A percentile compares a stretch with the other conserved stretches of the same genome.
Evolutionary conservation across 2,113 vertebrate species (phyloP).

Genomic region (Leptodactylus fuscus): DNA sequence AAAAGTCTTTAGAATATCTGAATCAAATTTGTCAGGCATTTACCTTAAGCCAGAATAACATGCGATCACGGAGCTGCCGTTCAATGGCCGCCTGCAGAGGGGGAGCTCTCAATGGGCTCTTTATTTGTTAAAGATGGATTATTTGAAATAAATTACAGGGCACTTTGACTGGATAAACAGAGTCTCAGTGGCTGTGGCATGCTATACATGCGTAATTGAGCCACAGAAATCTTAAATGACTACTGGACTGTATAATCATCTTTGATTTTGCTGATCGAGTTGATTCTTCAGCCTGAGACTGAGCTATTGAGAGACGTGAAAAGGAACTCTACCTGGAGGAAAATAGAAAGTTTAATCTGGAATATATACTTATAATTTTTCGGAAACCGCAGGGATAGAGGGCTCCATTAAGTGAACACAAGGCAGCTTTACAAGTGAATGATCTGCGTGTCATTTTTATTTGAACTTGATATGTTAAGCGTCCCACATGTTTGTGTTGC

Average conservation of each 20-base stretch:
- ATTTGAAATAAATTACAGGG: slow-evolving; percentile 99
- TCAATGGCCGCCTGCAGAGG: slow-evolving; percentile 89
- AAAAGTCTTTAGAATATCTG: slow-evolving; percentile 61
- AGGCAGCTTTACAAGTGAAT: slow-evolving; percentile 83
- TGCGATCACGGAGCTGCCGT: slow-evolving; percentile 85
- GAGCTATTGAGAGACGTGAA: slow-evolving; percentile 77
- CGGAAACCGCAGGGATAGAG: slow-evolving; percentile 79
- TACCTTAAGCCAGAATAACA: slow-evolving; percentile 83
- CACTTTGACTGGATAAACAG: slow-evolving; percentile 99
- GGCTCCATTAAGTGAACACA: slow-evolving; percentile 87
- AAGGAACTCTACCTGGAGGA: slow-evolving; percentile 77
- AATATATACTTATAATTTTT: slow-evolving; percentile 87
- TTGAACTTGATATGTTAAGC: slow-evolving; percentile 82
- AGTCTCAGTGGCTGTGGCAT: slow-evolving; percentile 90
- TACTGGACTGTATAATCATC: slow-evolving; percentile 85
- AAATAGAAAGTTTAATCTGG: slow-evolving; percentile 79
- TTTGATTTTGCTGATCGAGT: slow-evolving; percentile 90
- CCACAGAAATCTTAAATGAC: slow-evolving; percentile 94
- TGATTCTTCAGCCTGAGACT: slow-evolving; percentile 81
- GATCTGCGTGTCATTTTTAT: slow-evolving; percentile 76
- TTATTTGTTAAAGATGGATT: slow-evolving; percentile 99
- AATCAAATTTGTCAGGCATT: slow-evolving; percentile 82
- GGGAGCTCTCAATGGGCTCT: slow-evolving; percentile 92
- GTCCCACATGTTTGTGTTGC: slow-evolving; percentile 74
- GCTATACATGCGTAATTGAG: slow-evolving; percentile 87